Evolutionary conservation across 35 echinoderm and acorn worm species (phyloP), one percentile per base, ranked within the genome.

Genomic region (Apostichopus californicus): DNA sequence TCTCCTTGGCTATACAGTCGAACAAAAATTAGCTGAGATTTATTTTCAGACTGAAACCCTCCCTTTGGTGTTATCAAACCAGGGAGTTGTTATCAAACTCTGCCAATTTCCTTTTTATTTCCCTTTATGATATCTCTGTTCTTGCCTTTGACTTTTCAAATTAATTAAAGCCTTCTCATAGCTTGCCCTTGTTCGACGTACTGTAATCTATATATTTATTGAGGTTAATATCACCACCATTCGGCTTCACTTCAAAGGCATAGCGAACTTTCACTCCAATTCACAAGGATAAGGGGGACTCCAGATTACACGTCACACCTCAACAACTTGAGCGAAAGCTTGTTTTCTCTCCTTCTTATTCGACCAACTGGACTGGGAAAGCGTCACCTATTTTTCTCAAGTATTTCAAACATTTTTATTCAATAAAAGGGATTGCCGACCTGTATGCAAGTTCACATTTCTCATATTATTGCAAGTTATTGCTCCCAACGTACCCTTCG

Each of bases 401-500:
- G 18, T 68, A 68, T 68, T 75, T n/a, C 71, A n/a, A 22, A 75
- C 20, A 75, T 75, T 75, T 75, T 20, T 75, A 75, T 75, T 75
- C 71, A 75, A 22, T 22, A 75, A 75, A 75, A 18, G 71, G 15
- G n/a, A 75, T 20, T 68, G 11, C 71, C 71, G 71, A 75, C 71
- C 71, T 75, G 21, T 75, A 75, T 22, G 15, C 15, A 14, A 75
- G 71, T 75, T 75, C 20, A 75, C 71, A 75, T 73, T 22, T 18
- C 71, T n/a, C 17, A 75, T 75, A 20, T 18, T 75, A 75, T 75
- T 75, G 17, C 71, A 75, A 18, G 71, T 75, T 75, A 75, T 75
- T 75, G 71, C 71, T 75, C 71, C 71, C 71, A 75, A 75, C 71
- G 71, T 73, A 73, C 71, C 71, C 71, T 73, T 73, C 71, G 71